These are phyloP conservation scores for Lineus longissimus DNA, from an alignment of 1,140 invertebrate genomes.

Conservation along the genomic window DNA sequence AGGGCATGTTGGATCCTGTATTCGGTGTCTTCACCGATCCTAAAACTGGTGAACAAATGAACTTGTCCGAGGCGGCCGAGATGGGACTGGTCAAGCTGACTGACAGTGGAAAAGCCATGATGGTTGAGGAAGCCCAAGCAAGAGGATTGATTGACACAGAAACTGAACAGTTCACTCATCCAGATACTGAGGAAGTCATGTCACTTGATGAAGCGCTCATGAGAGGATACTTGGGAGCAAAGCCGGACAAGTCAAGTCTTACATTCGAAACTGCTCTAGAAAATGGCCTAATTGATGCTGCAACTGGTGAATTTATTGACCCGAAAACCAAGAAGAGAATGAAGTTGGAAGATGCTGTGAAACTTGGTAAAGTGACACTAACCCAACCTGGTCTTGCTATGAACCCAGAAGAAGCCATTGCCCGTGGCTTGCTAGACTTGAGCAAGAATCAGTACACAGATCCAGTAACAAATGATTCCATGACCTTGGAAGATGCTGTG, in stretches of 20 bases:
- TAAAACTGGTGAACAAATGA: slow-evolving; percentile 69
- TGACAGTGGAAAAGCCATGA: slow-evolving; percentile 23
- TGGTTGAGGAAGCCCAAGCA: slow-evolving; percentile 36
- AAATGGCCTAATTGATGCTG: slow-evolving; percentile 72
- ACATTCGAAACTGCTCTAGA: slow-evolving; percentile 63
- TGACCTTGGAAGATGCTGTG: slow-evolving; percentile 76
- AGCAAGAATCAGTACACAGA: slow-evolving; percentile 70
- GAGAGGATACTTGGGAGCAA: slow-evolving; percentile 59
- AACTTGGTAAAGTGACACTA: neutral
- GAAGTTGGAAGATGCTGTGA: slow-evolving; percentile 8
- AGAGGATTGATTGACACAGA: slow-evolving; percentile 62
- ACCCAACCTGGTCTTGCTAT: neutral
- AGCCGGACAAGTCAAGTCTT: slow-evolving; percentile 30
- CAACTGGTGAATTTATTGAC: slow-evolving; percentile 68
- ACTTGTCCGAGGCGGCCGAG: slow-evolving; percentile 80
- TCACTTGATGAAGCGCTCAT: slow-evolving; percentile 79
- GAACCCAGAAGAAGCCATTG: slow-evolving; percentile 29
- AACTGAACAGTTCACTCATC: slow-evolving; percentile 71
- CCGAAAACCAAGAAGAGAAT: slow-evolving; percentile 60
- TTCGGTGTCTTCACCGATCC: slow-evolving; percentile 81
- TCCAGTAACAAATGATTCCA: slow-evolving; percentile 71
- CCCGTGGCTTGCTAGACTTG: slow-evolving; percentile 50
- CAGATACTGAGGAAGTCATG: slow-evolving; percentile 66
- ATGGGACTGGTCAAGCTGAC: slow-evolving; percentile 60
- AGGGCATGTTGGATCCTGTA: slow-evolving; percentile 64